Percentiles rank a stretch among this genome's conserved stretches.
phyloP scores from a whole-genome alignment of 2,113 vertebrate species.

The Agelaius tricolor region DNA sequence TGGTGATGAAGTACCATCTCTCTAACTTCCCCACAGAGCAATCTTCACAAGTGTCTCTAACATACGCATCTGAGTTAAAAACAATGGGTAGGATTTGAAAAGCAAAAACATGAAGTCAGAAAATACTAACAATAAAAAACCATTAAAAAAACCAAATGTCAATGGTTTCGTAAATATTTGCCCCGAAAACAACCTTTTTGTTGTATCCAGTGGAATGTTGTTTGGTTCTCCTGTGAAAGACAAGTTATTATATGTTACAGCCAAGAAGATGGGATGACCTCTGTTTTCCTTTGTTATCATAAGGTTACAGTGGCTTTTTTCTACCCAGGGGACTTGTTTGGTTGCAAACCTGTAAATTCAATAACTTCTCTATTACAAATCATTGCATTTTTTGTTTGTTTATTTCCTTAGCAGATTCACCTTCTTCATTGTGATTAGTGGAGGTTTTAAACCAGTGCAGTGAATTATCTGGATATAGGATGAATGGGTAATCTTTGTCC shows the following conservation, averaged over 20 bases:
- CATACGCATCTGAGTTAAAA: neutral
- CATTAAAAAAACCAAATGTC: accelerated
- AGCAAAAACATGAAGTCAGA: neutral
- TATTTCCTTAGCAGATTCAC: neutral
- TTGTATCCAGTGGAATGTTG: neutral
- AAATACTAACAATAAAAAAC: neutral
- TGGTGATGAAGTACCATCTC: neutral
- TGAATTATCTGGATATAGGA: neutral
- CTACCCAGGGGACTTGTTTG: neutral
- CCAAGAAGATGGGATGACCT: neutral
- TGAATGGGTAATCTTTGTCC: neutral
- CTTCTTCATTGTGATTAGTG: neutral
- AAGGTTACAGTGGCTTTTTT: neutral
- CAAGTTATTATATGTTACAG: neutral
- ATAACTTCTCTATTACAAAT: neutral
- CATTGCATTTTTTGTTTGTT: neutral
- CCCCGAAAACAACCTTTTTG: neutral
- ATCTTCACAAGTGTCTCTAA: neutral
- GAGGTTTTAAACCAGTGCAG: neutral
- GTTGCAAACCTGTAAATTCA: neutral
- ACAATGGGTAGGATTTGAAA: neutral
- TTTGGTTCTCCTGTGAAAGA: neutral
- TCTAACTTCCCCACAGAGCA: neutral
- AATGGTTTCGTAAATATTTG: neutral
- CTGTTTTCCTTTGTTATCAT: neutral